A percentile compares a stretch with the other conserved stretches of the same genome.
Evolutionary conservation across 2,113 vertebrate genomes (phyloP).

Genomic region (Nothoprocta perdicaria): DNA sequence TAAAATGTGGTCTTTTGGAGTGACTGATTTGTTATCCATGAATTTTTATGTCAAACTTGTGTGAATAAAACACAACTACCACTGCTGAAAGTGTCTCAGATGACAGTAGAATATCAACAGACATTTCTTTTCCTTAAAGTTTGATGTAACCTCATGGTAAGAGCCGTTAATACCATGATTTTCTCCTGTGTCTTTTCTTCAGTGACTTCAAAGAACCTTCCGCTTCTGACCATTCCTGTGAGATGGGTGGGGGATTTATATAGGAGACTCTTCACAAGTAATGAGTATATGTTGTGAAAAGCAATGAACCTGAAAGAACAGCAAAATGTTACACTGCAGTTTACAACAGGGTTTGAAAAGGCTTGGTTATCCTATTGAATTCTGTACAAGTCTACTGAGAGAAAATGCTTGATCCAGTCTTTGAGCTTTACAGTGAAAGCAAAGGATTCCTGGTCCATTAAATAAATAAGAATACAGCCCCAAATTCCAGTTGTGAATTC

Average conservation of each 20-base stretch:
- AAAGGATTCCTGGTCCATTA: neutral
- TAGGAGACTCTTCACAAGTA: neutral
- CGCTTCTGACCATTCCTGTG: neutral
- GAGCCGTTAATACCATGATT: neutral
- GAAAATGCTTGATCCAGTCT: neutral
- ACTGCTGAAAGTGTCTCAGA: neutral
- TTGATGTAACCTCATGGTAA: neutral
- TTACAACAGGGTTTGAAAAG: neutral
- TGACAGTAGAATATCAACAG: neutral
- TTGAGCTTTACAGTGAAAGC: neutral
- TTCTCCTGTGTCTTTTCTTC: neutral
- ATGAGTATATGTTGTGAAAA: neutral
- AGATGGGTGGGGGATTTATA: conserved; percentile 14
- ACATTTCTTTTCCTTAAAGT: neutral
- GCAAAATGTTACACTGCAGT: accelerated
- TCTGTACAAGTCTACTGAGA: neutral
- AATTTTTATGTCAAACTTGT: neutral
- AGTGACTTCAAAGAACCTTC: neutral
- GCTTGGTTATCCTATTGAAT: neutral
- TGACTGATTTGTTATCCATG: neutral
- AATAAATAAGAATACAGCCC: conserved; percentile 5
- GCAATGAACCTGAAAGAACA: neutral
- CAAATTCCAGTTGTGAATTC: neutral
- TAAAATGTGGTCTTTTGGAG: neutral
- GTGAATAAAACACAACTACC: neutral